These are phyloP conservation scores for Bellardia bayeri DNA, from an alignment of 2,888 invertebrate genomes.

Conservation along the genomic window DNA sequence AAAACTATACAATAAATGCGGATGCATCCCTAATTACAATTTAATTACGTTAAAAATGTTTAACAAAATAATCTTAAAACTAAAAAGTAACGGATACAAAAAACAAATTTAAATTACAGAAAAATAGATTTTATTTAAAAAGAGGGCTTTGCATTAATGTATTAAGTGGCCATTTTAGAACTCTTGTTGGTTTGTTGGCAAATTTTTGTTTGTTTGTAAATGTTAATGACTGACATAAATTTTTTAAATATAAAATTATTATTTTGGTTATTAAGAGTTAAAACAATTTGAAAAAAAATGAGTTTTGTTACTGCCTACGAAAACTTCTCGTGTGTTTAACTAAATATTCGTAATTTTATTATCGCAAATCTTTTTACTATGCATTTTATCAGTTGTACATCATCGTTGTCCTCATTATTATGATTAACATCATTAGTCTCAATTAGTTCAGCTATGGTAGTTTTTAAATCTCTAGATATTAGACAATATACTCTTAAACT, in stretches of 20 bases:
- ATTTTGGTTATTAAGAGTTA: too few species aligned
- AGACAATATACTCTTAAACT: not conserved
- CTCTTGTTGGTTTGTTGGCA: not conserved
- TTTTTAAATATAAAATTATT: not conserved
- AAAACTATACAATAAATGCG: constrained; percentile 67
- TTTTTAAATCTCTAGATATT: constrained; percentile 13
- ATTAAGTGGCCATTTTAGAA: not conserved
- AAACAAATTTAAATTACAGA: not conserved
- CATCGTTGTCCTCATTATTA: not conserved
- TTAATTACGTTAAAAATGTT: constrained; percentile 81
- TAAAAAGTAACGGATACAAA: not conserved
- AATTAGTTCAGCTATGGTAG: constrained; percentile 66
- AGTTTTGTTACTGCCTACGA: not conserved
- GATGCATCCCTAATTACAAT: constrained; percentile 84
- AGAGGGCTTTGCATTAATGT: not conserved
- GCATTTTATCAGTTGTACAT: not conserved
- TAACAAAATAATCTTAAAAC: constrained; percentile 31
- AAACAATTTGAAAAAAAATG: too few species aligned
- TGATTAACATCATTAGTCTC: constrained; percentile 41
- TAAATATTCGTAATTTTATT: not conserved
- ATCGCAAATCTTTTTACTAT: constrained; percentile 9
- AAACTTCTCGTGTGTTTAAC: constrained; percentile 1
- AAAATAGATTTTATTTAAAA: not conserved
- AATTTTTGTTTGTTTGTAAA: not conserved
- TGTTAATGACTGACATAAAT: too few species aligned